These are phyloP conservation scores for Percina caprodes DNA, from an alignment of 2,113 vertebrate species.

Conservation along the genomic window DNA sequence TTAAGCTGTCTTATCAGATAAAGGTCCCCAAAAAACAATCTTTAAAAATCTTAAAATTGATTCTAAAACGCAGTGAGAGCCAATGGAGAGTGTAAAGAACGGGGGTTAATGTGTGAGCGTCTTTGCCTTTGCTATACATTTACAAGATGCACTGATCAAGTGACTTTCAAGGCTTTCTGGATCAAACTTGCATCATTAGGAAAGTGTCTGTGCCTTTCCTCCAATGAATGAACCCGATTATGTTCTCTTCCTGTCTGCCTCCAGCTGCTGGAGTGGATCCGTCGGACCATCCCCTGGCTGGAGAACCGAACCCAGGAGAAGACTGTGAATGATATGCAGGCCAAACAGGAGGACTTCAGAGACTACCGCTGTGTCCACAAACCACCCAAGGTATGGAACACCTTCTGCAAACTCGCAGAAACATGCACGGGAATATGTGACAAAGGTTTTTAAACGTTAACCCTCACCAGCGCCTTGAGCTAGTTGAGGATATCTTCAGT, in stretches of 20 bases:
- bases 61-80: no score
- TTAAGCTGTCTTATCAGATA: no score
- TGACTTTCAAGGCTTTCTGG: no score
- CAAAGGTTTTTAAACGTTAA: background rate
- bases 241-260: background rate
- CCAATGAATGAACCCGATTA: background rate
- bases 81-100: no score
- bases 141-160: no score
- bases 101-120: no score
- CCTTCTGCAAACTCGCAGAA: background rate
- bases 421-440: background rate
- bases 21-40: no score
- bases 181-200: no score
- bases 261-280: constrained; percentile 95
- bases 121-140: no score
- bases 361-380: constrained; percentile 94
- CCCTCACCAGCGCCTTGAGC: background rate
- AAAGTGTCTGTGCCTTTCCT: background rate
- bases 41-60: no score
- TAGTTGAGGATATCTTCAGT: background rate
- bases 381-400: constrained; percentile 86
- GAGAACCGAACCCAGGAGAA: constrained; percentile 92
- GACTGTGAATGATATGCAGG: constrained; percentile 94
- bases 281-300: constrained; percentile 95
- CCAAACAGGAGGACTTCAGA: constrained; percentile 95